Base-by-base conservation (phyloP, 2,113 vertebrate genomes). In the Pelmatolapia mariae region DNA sequence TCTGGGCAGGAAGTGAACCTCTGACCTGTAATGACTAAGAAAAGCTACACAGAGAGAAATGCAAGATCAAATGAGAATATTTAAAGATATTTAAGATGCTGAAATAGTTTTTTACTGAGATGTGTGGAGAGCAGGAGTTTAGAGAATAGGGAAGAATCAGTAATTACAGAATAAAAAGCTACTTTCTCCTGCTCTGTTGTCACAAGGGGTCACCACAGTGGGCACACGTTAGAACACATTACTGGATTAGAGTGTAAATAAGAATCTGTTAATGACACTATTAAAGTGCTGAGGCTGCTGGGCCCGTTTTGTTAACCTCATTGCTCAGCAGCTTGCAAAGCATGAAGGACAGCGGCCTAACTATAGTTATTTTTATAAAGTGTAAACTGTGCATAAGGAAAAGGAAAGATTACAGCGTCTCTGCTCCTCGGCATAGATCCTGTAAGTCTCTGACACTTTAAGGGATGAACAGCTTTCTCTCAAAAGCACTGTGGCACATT, bases 1-100 rank as follows among this genome's bases (percentile, higher is more conserved):
- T 85, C 83, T 33, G 40, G 83, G 90, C 91, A 94, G 95, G 93
- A 95, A 93, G 91, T 93, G 92, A 94, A 94, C 95, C 91, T 84
- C 83, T 95, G 92, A 95, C 95, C 93, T 92, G 82, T 87, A 57
- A 92, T 90, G 83, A 88, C 82, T 93, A 81, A 90, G 84, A 83
- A 84, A 86, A 88, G 82, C 56, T 84, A 56, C 73, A 78, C 76
- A 84, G 8, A 33, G 82, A 16, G 31, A 81, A 76, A 45, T 15
- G 6, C 33, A 15, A 71, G 24, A 71, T 83, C 22, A 63, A 36
- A 68, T 4, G 19, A 18, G 22, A 36, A 82, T 71, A 29, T 86
- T 88, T 6, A 56, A 56, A 80, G 10, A 53, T 31, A 73, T 19
- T 22, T 1, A 7, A 59, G 53, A 54, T 5, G 47, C 40, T 56